Base-by-base conservation (phyloP, 2,888 invertebrate species). In the Allophyes oxyacanthae region DNA sequence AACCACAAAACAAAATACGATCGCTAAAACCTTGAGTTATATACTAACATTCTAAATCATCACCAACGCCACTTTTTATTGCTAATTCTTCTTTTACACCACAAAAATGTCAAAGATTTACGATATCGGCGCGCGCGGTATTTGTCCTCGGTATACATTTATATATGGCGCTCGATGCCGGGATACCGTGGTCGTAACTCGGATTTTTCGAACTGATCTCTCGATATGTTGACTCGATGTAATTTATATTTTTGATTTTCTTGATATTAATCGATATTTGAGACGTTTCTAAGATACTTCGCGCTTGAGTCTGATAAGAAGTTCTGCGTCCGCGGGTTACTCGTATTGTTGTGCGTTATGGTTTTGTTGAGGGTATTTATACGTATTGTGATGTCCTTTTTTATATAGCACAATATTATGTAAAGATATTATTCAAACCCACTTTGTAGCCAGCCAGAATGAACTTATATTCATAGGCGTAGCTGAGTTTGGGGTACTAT, bases 91-190 rank as follows among this genome's bases (percentile, higher is more conserved):
- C 69, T 77, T 75, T 78, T 72, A 77, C 73, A 70, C 75, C 79
- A 82, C 85, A 86, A 87, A 87, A 87, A 87, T 86, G 85, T 81
- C 64, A 56, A 69, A 84, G 84, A 86, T 87, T 83, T 84, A 85
- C 85, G 86, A 85, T 86, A 83, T 81, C 82, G 72, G 56, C 65
- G 71, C 69, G 69, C 74, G 71, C 69, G 75, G 76, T 69, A 75
- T 76, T 76, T 71, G 66, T 73, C 59, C 77, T 74, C 73, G 69
- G 75, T 78, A 44, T 57, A 38, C n/a, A 30, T 30, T 41, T 15
- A 43, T 43, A 33, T 43, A 81, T 78, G 78, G 75, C 77, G 73
- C 66, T 68, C 81, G 81, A 81, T 77, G 63, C 58, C 55, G 53
- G 58, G 64, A 74, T 74, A 66, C 62, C 55, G 41, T 50, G 55